phyloP scores from a whole-genome alignment of 2,113 vertebrate species.

The Sardina pilchardus region DNA sequence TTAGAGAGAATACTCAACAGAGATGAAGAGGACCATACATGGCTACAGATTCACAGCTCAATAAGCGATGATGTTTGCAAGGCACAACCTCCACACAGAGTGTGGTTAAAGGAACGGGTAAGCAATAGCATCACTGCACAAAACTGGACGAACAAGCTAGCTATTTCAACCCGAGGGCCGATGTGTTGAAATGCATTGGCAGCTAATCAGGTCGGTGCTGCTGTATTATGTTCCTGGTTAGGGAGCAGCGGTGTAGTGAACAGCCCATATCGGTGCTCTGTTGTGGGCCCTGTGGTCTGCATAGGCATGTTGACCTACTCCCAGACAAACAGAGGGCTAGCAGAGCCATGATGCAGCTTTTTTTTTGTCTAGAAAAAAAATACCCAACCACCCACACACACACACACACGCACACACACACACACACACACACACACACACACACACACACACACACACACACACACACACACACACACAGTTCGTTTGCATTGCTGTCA shows the following conservation, averaged over 20 bases:
- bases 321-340: neutral
- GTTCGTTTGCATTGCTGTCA: neutral
- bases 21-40: neutral
- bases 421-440: neutral
- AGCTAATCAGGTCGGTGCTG: neutral
- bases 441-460: neutral
- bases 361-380: too few species aligned
- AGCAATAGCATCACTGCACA: neutral
- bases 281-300: neutral
- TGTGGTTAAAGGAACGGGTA: neutral
- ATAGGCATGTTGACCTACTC: neutral
- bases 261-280: neutral
- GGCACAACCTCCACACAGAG: neutral
- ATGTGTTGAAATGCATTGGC: neutral
- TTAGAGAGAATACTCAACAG: neutral
- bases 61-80: neutral
- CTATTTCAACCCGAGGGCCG: neutral
- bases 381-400: neutral
- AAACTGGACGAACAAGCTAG: neutral
- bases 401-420: neutral
- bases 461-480: neutral
- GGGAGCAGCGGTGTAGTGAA: neutral
- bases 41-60: neutral
- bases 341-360: neutral
- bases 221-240: neutral